Percentiles rank a stretch among this genome's conserved stretches.
Evolutionary conservation across 2,888 invertebrate genomes (phyloP).

Genomic region (Strigamia transsilvanica): DNA sequence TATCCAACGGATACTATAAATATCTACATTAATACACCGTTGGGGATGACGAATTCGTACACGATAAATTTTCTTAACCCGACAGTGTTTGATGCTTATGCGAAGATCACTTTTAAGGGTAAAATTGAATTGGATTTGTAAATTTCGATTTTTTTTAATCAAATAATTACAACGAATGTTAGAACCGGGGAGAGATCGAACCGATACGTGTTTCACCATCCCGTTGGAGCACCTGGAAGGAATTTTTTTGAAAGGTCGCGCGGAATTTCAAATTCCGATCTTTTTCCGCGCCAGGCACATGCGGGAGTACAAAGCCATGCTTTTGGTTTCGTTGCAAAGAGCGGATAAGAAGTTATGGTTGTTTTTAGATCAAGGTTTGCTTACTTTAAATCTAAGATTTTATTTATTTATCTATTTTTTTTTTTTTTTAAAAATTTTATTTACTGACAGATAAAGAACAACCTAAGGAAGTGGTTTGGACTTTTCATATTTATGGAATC

Average conservation of each 20-base stretch:
- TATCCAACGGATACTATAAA: background rate
- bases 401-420: background rate
- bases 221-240: constrained; percentile 35
- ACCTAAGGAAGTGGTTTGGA: constrained; percentile 27
- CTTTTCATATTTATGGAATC: constrained; percentile 34
- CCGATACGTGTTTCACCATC: background rate
- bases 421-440: constrained; percentile 8
- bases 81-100: constrained; percentile 33
- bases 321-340: constrained; percentile 41
- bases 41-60: constrained; percentile 25
- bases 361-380: constrained; percentile 48
- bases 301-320: constrained; percentile 26
- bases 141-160: background rate
- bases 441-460: constrained; percentile 27
- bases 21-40: constrained; percentile 6
- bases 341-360: constrained; percentile 37
- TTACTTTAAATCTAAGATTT: background rate
- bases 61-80: constrained; percentile 48
- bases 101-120: constrained; percentile 32
- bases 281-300: constrained; percentile 33
- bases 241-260: background rate
- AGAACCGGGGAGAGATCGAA: background rate
- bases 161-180: background rate
- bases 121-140: background rate
- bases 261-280: constrained; percentile 41